Evolutionary conservation across 2,113 vertebrate species (phyloP).

Genomic region (Poeciliopsis retropinna): DNA sequence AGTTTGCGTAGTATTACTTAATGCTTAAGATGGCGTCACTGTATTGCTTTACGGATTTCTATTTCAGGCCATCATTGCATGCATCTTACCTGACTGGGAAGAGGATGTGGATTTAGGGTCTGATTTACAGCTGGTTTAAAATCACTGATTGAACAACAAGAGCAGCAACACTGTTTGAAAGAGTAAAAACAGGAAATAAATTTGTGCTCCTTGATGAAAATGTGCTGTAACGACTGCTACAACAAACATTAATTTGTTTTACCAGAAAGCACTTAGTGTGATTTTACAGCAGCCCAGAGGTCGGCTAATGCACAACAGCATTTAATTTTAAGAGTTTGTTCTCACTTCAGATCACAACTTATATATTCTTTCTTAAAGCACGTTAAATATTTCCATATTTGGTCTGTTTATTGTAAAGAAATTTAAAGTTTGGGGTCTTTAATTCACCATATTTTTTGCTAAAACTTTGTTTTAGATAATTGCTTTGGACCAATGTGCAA

Average conservation of each 20-base stretch:
- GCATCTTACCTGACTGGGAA: neutral
- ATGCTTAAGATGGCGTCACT: conserved; percentile 1
- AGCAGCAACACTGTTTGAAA: neutral
- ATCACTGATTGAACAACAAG: neutral
- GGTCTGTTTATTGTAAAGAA: too few species aligned
- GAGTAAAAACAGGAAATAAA: neutral
- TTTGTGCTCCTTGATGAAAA: neutral
- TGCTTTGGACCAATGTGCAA: neutral
- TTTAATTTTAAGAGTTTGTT: neutral
- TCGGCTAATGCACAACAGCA: neutral
- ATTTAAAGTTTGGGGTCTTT: too few species aligned
- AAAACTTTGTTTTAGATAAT: conserved; percentile 15
- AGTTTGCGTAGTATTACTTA: neutral
- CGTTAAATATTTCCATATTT: too few species aligned
- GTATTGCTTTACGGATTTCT: neutral
- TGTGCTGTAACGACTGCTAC: neutral
- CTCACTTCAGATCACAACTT: neutral
- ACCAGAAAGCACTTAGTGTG: neutral
- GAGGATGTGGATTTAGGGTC: neutral
- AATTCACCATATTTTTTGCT: conserved; percentile 8
- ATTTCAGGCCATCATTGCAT: neutral
- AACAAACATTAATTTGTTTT: neutral
- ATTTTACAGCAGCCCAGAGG: conserved; percentile 11
- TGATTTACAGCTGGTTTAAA: neutral
- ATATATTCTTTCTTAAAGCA: too few species aligned